Evolutionary conservation across 2,113 vertebrate species (phyloP).

Genomic region (Edolisoma coerulescens): DNA sequence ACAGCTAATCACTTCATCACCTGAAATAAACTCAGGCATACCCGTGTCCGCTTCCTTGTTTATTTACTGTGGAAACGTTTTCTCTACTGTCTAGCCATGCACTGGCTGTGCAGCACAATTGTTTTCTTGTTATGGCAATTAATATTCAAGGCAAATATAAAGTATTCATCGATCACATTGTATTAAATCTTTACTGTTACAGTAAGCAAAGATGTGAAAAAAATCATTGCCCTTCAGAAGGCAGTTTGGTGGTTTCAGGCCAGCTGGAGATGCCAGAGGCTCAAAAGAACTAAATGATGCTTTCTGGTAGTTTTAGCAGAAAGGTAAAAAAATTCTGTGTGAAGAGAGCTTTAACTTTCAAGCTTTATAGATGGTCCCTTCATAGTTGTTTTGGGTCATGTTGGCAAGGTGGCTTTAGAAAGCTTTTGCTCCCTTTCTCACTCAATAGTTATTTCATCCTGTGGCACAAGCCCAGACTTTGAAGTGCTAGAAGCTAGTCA

Average conservation of each 20-base stretch:
- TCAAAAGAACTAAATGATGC: background rate
- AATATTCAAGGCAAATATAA: background rate
- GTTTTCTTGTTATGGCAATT: background rate
- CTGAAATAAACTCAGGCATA: background rate
- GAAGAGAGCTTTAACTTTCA: constrained; percentile 6
- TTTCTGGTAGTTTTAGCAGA: constrained; percentile 18
- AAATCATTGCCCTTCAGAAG: background rate
- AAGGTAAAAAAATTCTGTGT: background rate
- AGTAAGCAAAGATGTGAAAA: background rate
- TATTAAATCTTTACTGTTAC: background rate
- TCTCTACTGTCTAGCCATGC: background rate
- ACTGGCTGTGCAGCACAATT: background rate
- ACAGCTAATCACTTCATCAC: background rate
- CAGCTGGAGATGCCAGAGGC: background rate
- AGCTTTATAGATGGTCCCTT: constrained; percentile 47
- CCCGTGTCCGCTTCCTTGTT: background rate
- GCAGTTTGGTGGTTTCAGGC: background rate
- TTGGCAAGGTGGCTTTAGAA: constrained; percentile 39
- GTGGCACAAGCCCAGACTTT: background rate
- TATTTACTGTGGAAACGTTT: constrained; percentile 4
- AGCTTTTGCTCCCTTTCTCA: constrained; percentile 31
- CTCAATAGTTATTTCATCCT: constrained; percentile 46
- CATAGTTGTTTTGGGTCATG: constrained; percentile 35
- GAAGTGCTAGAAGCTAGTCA: constrained; percentile 12
- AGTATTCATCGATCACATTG: background rate